Evolutionary conservation across 2,797 vertebrate species (phyloP), one percentile per base, ranked within the genome.

Genomic region (Limnodromus scolopaceus): DNA sequence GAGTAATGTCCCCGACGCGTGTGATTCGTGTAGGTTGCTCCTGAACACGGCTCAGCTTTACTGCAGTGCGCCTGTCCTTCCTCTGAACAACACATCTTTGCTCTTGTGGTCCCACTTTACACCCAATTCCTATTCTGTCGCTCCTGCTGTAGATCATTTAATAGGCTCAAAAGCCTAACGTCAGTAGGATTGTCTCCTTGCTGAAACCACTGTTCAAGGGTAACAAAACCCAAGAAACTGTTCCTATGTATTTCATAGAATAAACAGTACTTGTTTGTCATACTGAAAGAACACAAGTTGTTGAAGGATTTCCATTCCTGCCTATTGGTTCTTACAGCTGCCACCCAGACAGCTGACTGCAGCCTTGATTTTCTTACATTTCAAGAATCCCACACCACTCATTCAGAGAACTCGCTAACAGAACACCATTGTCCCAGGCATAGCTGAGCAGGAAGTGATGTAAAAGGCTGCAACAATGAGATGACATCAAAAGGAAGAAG

Each of bases 21-120:
- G 79, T 78, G 93, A 94, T 27, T 74, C 9, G 49, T 92, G 95
- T 94, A 87, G 95, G 92, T 93, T 36, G 93, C 45, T 89, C 87
- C 82, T 32, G 51, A 49, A 10, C 76, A 7, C 2, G 7, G 74
- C 36, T 61, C 39, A 13, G 90, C 78, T 46, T 28, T 38, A 10
- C n/a, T 41, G 72, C 72, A 27, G 16, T 0, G 13, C 6, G 66
- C 46, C 69, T 22, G 39, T n/a, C 64, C 92, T 48, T 22, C 13
- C 0, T 15, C 71, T 63, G 57, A 65, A 23, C 25, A 9, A 25
- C 8, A 1, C 2, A 11, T 4, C 82, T 48, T 28, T 66, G 78
- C 79, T 36, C 48, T 2, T 28, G 22, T 27, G 17, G 19, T 45
- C 64, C 64, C 34, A 10, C 58, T 17, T 2, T 10, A 18, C 1